Conservation (phyloP, 2,888 invertebrate genomes). For the Bruchidius siliquastri region DNA sequence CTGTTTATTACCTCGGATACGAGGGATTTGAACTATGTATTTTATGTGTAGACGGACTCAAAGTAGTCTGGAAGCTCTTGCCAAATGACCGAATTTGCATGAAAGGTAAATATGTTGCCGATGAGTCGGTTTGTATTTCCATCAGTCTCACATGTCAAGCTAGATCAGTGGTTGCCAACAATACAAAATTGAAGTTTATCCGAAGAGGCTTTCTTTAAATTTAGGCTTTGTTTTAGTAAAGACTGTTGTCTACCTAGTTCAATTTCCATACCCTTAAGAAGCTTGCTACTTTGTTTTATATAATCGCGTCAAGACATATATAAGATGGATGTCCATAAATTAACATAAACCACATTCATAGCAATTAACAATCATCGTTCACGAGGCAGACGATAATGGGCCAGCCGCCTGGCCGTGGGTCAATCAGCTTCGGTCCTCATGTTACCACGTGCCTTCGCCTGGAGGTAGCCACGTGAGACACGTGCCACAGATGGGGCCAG, state of each 20-base stretch:
- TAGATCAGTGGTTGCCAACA: neutral
- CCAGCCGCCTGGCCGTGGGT: neutral
- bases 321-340: no score
- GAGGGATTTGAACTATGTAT: neutral
- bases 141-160: neutral
- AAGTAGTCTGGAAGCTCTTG: neutral
- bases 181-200: no score
- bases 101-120: neutral
- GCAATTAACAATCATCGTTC: neutral
- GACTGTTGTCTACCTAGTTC: no score
- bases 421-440: neutral
- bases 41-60: neutral
- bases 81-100: neutral
- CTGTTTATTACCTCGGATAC: neutral
- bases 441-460: neutral
- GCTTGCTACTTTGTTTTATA: no score
- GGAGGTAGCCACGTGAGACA: neutral
- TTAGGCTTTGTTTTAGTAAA: no score
- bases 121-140: neutral
- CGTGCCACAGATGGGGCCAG: neutral
- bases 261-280: no score
- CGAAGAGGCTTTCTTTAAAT: neutral
- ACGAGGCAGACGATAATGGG: neutral
- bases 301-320: no score
- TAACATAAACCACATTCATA: no score